Base-by-base conservation (phyloP, 2,888 invertebrate genomes). In the Melikaiella ostensackeni region DNA sequence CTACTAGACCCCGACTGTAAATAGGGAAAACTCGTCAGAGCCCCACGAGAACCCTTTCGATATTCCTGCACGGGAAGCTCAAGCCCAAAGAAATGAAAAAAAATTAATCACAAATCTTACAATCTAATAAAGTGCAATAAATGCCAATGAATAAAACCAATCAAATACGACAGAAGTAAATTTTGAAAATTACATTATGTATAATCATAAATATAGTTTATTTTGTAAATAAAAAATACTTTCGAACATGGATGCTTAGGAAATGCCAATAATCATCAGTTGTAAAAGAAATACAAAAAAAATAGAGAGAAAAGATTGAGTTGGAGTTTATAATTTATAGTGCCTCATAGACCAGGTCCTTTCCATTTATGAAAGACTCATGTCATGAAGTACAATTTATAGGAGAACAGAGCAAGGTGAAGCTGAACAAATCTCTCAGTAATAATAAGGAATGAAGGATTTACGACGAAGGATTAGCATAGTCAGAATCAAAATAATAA, bases 401-500 rank as follows among this genome's bases (percentile, higher is more conserved):
- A 62, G 19, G 9, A 16, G n/a, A 62, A 30, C 19, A 33, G 13
- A 62, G 19, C 62, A 27, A 61, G n/a, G 19, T 21, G 62, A 62
- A 62, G 13, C 13, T 21, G 33, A 19, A 35, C 35, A 63, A 63
- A 63, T 63, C 21, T 35, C n/a, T 63, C 21, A 63, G 21, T 63
- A 21, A 63, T 63, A n/a, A 38, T 38, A 33, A 66, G 27, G 27
- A 66, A 66, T 46, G 27, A 30, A 64, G 42, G 42, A 64, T 38
- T 64, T 64, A 42, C 27, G 42, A 27, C n/a, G n/a, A 33, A 35
- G 27, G 13, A 27, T 24, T 46, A 66, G 16, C 42, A 66, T 46
- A 8, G 19, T 24, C 19, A 46, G 21, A 66, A 66, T 38, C 24
- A 19, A 46, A 66, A 27, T 42, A 27, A 66, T 66, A 66, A 66